Conservation (phyloP, 2,113 vertebrate species). For the Cheirogaleus medius region DNA sequence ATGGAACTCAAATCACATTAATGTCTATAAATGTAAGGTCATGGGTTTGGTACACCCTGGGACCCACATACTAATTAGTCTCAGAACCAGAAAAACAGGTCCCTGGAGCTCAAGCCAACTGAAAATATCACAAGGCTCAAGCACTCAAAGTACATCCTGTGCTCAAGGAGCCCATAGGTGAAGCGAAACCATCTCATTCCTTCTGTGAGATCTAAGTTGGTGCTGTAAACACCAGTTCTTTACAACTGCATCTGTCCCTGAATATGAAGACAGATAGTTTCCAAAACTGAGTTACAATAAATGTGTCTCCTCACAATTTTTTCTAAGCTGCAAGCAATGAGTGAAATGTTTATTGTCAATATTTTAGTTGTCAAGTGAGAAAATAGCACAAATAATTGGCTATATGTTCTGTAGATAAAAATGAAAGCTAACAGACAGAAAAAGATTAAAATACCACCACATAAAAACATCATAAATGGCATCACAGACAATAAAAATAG, state of each 20-base stretch:
- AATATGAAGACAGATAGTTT: conserved; percentile 9
- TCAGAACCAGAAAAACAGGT: not conserved
- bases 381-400: conserved; percentile 58
- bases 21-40: not conserved
- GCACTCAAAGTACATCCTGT: not conserved
- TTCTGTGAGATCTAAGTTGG: not conserved
- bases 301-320: conserved; percentile 46
- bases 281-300: not conserved
- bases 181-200: not conserved
- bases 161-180: not conserved
- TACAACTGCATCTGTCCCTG: conserved; percentile 41
- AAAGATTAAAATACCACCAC: conserved; percentile 56
- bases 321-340: conserved; percentile 42
- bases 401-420: conserved; percentile 66
- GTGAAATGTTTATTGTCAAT: conserved; percentile 67
- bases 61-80: not conserved
- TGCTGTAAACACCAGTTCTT: not conserved
- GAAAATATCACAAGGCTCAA: not conserved
- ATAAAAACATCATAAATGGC: conserved; percentile 57
- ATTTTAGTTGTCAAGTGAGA: conserved; percentile 62
- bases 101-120: not conserved
- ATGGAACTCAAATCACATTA: not conserved
- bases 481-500: conserved; percentile 66
- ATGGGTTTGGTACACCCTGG: not conserved
- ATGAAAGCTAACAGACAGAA: conserved; percentile 53